phyloP scores from a whole-genome alignment of 2,113 vertebrate species.

The human (Homo sapiens) region DNA sequence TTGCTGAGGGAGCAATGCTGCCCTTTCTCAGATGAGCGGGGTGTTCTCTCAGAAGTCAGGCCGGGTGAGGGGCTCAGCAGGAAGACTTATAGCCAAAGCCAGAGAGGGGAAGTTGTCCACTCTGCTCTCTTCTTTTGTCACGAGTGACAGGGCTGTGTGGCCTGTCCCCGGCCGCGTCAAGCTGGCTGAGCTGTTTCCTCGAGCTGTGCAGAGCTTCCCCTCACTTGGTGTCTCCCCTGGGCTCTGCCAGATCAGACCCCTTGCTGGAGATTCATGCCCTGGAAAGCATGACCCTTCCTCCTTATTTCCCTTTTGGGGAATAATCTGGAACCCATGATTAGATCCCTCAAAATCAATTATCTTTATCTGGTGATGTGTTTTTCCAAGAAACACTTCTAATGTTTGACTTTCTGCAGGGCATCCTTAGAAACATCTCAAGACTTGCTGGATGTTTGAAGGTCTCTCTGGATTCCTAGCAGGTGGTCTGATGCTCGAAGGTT shows the following conservation, averaged over 20 bases:
- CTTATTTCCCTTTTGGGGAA: neutral
- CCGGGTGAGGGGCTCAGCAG: neutral
- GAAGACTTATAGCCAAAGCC: neutral
- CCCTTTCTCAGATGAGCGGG: neutral
- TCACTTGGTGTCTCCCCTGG: neutral
- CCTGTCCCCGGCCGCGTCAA: rapidly evolving
- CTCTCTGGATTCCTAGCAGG: neutral
- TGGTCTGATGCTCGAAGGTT: neutral
- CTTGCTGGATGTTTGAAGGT: neutral
- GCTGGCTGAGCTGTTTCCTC: neutral
- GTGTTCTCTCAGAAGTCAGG: neutral
- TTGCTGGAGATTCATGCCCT: neutral
- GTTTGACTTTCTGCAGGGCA: neutral
- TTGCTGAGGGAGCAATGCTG: neutral
- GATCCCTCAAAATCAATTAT: neutral
- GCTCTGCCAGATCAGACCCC: neutral
- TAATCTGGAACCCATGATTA: neutral
- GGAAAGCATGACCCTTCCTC: neutral
- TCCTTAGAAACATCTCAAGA: neutral
- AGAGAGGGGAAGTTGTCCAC: neutral
- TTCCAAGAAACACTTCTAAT: conserved; percentile 11
- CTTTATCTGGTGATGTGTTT: conserved; percentile 1
- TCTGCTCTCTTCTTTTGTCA: neutral
- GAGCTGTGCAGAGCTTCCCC: neutral
- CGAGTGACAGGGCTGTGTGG: too few relatives aligned